Conservation (phyloP, 2,797 vertebrate species). For the Alosa sapidissima region DNA sequence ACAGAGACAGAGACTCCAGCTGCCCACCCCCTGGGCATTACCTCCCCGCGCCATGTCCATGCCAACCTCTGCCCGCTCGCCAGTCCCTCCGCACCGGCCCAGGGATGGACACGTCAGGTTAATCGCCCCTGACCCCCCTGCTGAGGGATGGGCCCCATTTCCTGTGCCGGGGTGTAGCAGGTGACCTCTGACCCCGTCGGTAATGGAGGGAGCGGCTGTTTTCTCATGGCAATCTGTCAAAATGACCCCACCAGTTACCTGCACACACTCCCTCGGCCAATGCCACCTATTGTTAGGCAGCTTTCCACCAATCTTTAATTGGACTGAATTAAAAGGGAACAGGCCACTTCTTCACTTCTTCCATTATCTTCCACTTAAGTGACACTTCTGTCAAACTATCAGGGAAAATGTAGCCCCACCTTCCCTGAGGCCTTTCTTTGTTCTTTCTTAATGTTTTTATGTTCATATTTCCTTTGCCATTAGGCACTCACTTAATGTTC, state of each 20-base stretch:
- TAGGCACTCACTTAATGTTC: background rate
- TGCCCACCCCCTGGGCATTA: background rate
- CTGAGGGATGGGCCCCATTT: constrained; percentile 34
- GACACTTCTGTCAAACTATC: background rate
- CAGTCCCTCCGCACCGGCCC: background rate
- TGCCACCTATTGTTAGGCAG: background rate
- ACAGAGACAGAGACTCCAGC: background rate
- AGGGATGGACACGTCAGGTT: constrained; percentile 13
- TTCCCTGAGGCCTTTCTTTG: background rate
- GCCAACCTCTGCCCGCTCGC: background rate
- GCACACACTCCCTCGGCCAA: background rate
- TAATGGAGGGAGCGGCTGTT: constrained; percentile 2
- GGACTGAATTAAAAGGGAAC: background rate
- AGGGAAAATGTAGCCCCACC: background rate
- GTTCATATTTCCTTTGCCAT: background rate
- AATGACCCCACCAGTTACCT: background rate
- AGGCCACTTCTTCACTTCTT: background rate
- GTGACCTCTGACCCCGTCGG: constrained; percentile 5
- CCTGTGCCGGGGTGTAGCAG: background rate
- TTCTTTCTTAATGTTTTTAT: background rate
- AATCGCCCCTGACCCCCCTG: constrained; percentile 7
- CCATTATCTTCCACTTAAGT: background rate
- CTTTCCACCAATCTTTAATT: background rate
- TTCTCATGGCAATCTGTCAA: constrained; percentile 29
- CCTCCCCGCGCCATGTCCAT: background rate